Evolutionary conservation across 2,888 invertebrate species (phyloP).

Genomic region (Hesperia comma): DNA sequence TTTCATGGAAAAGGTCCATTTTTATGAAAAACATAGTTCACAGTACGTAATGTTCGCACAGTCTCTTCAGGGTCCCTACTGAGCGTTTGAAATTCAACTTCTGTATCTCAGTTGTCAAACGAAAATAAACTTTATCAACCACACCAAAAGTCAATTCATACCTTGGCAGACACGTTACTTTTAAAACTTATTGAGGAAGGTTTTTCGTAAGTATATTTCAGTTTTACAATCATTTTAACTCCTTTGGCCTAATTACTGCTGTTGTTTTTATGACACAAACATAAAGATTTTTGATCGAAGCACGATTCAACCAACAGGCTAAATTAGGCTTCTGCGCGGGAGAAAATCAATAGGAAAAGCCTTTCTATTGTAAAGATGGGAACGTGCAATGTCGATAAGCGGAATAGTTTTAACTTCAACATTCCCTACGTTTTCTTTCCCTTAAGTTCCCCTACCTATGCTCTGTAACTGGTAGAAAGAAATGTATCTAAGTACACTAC

Average conservation of each 20-base stretch:
- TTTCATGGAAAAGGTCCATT: conserved; percentile 10
- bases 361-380: conserved; percentile 50
- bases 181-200: not conserved
- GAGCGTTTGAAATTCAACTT: conserved; percentile 3
- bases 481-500: too few relatives aligned
- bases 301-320: conserved; percentile 59
- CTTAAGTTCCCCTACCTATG: too few relatives aligned
- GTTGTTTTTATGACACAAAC: not conserved
- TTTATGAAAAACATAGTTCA: conserved; percentile 19
- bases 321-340: conserved; percentile 67
- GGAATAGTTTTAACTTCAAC: too few relatives aligned
- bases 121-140: conserved; percentile 11
- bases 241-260: not conserved
- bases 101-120: not conserved
- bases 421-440: too few relatives aligned
- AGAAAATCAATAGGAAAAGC: conserved; percentile 72
- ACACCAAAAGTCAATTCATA: not conserved
- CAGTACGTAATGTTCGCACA: conserved; percentile 15
- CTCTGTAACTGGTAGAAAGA: too few relatives aligned
- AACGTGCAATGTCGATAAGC: not conserved
- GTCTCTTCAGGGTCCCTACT: conserved; percentile 9
- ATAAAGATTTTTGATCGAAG: not conserved
- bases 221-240: not conserved
- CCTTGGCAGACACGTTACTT: not conserved
- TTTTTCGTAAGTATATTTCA: conserved; percentile 1